Base-by-base conservation (phyloP, 1,140 invertebrate species). In the Eumeta japonica region DNA sequence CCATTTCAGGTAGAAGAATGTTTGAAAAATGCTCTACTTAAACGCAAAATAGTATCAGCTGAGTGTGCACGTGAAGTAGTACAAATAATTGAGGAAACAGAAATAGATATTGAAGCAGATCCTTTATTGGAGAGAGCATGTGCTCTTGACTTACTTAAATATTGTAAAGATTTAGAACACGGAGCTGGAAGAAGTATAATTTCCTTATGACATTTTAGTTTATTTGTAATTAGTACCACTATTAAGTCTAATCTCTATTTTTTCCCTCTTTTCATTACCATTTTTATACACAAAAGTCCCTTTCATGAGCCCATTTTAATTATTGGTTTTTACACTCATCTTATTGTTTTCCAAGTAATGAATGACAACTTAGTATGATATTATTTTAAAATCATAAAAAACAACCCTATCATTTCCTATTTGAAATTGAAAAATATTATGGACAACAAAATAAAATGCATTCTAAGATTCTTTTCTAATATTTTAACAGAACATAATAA, bases 131-230 rank as follows among this genome's bases (percentile, higher is more conserved):
- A 91, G 58, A 76, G 82, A 45, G 84, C 88, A 1, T 92, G 90
- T 63, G 79, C 85, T 18, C 65, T 89, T 3, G 89, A 92, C 66
- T 75, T 97, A 7, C 76, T 86, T n/a, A 87, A 87, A 52, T 89
- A 86, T 58, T 98, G 95, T 65, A 81, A 81, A 46, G 83, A 89
- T 57, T 75, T 96, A 11, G 78, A 83, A 28, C 85, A 88, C 62
- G 94, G 94, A 36, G 87, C 89, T 57, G 92, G 92, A 40, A 81
- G 88, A 79, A 83, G 89, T 92, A n/a, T n/a, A n/a, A n/a, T n/a
- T n/a, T n/a, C n/a, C n/a, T n/a, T n/a, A n/a, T 74, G 78, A 82
- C 79, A 12, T 1, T 5, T 28, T 45, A 24, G 5, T 36, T 41
- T 30, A 13, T 45, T 39, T 29, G 36, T 44, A 20, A 37, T 13